A percentile compares a stretch with the other conserved stretches of the same genome.
Conservation (phyloP, 1,140 invertebrate species). For the Thereuonema tuberculata region DNA sequence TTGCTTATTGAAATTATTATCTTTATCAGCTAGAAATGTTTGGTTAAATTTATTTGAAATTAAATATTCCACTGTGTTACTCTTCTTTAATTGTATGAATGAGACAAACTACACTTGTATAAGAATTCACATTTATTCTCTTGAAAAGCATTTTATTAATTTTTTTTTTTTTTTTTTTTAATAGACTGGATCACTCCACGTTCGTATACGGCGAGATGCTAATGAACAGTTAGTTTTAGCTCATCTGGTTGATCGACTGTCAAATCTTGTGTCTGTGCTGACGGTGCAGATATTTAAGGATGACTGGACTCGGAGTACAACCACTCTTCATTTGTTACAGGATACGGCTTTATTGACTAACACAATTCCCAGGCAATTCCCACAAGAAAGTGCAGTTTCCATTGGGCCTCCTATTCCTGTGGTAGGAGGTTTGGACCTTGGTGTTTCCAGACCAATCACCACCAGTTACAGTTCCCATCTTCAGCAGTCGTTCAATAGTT, state of each 20-base stretch:
- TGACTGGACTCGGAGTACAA: slow-evolving; percentile 28
- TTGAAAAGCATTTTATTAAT: background rate
- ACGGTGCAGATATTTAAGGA: slow-evolving; percentile 45
- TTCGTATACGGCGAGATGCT: slow-evolving; percentile 46
- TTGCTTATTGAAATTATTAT: no score
- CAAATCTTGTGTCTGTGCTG: slow-evolving; percentile 40
- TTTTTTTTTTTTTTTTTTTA: slow-evolving; percentile 21
- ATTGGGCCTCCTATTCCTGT: background rate
- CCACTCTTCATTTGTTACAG: slow-evolving; percentile 5
- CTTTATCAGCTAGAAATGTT: no score
- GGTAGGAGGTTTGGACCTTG: background rate
- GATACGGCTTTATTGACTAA: background rate
- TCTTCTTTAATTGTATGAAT: background rate
- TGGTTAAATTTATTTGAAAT: no score
- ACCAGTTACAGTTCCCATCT: background rate
- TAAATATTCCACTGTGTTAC: no score
- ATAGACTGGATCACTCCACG: slow-evolving; percentile 45
- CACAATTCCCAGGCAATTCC: background rate
- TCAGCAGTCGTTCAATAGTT: background rate
- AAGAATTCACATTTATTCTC: background rate
- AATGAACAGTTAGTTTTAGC: slow-evolving; percentile 48
- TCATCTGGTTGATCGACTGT: slow-evolving; percentile 43
- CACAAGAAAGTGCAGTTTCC: background rate
- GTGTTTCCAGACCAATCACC: background rate
- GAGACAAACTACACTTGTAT: slow-evolving; percentile 18